Evolutionary conservation across 2,797 vertebrate genomes (phyloP).

Genomic region (Pachyuromys duprasi): DNA sequence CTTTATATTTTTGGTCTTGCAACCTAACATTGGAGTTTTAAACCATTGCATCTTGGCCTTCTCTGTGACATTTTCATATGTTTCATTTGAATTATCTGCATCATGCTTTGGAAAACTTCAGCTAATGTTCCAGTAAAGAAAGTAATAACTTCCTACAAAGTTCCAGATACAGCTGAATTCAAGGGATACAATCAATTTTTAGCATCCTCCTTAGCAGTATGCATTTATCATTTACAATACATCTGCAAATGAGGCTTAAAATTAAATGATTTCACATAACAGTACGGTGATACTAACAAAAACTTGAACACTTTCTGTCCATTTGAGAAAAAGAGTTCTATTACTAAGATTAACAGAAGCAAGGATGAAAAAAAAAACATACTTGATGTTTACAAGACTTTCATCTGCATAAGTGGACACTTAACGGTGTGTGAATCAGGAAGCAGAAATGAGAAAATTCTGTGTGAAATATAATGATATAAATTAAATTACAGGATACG

Average conservation of each 20-base stretch:
- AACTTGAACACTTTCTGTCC: not conserved
- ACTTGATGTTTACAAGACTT: constrained; percentile 32
- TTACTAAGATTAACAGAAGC: constrained; percentile 19
- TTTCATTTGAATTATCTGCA: not conserved
- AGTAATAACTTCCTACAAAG: not conserved
- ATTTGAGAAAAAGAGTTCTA: constrained; percentile 24
- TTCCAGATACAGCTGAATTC: not conserved
- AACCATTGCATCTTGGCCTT: not conserved
- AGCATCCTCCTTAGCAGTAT: not conserved
- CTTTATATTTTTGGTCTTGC: not conserved
- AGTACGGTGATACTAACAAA: not conserved
- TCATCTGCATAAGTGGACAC: constrained; percentile 15
- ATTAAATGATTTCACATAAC: not conserved
- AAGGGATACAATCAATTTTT: not conserved
- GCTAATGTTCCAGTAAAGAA: not conserved
- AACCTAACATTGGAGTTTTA: not conserved
- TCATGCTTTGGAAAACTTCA: not conserved
- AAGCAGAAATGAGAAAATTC: constrained; percentile 72
- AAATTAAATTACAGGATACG: constrained; percentile 72
- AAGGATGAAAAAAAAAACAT: not conserved
- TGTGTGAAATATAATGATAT: constrained; percentile 68
- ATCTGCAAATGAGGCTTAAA: not conserved
- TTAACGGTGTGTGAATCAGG: constrained; percentile 62
- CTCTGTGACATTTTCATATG: not conserved
- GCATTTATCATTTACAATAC: not conserved